These are phyloP conservation scores for Neostethus bicornis DNA, from an alignment of 2,797 vertebrate species.

Conservation along the genomic window DNA sequence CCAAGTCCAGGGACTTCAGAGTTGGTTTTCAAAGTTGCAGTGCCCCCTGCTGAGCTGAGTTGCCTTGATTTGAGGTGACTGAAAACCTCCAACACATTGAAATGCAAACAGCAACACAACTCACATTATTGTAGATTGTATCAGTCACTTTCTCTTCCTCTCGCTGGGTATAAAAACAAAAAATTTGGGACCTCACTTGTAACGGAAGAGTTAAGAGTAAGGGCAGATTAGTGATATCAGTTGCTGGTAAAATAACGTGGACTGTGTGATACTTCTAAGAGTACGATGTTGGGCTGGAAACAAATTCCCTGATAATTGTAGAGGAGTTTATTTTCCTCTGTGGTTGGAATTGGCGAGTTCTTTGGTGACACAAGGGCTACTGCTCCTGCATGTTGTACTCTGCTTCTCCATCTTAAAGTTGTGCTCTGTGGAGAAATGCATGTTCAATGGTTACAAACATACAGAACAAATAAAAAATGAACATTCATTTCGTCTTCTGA, in stretches of 20 bases:
- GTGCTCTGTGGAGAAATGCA: constrained; percentile 78
- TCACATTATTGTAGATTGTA: constrained; percentile 13
- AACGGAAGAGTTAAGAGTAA: constrained; percentile 28
- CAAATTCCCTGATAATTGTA: constrained; percentile 38
- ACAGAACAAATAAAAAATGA: constrained; percentile 7
- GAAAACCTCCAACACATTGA: constrained; percentile 6
- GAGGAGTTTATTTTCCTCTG: constrained; percentile 68
- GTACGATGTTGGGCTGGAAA: constrained; percentile 46
- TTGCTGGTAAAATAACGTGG: constrained; percentile 27
- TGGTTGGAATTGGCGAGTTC: constrained; percentile 79
- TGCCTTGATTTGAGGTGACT: constrained; percentile 26
- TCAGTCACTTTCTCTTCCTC: not conserved
- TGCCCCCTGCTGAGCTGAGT: constrained; percentile 67
- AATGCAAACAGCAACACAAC: constrained; percentile 23
- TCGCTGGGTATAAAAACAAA: constrained; percentile 34
- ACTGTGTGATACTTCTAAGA: constrained; percentile 28
- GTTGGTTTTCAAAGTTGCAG: constrained; percentile 57
- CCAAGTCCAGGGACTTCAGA: constrained; percentile 2
- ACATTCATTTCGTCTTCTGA: no score
- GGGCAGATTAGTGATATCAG: constrained; percentile 13
- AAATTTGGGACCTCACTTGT: constrained; percentile 22
- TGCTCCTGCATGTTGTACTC: constrained; percentile 77
- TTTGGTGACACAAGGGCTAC: constrained; percentile 84
- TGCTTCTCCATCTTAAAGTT: constrained; percentile 84
- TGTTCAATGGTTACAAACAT: constrained; percentile 14